Base-by-base conservation (phyloP, 2,888 invertebrate species). In the Pyrrhosoma nymphula region DNA sequence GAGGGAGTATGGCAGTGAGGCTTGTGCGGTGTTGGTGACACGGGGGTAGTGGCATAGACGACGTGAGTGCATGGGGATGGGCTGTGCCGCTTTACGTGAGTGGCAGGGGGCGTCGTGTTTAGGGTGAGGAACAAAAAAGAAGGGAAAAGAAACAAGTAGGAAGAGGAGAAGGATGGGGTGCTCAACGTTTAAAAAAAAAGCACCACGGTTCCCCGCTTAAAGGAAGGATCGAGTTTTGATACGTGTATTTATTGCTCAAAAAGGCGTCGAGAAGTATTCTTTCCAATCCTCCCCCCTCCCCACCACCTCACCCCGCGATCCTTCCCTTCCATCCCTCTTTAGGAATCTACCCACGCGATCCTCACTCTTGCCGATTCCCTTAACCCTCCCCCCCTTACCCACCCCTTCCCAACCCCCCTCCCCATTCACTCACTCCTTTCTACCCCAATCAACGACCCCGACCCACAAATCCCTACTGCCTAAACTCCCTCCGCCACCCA, bases 261-360 rank as follows among this genome's bases (percentile, higher is more conserved):
- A 47, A 63, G 93, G 60, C 91, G 91, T 91, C 60, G 63, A 93
- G n/a, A 18, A 56, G 93, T 47, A 55, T 93, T 63, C 63, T 93
- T 93, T 69, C n/a, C 69, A 12, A 12, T 69, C 6, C 60, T 2
- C 69, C 69, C n/a, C 69, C 3, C n/a, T n/a, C 4, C n/a, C 69
- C 69, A 4, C 30, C 69, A 4, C 14, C 14, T 35, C 82, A 18
- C 35, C 35, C n/a, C 12, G n/a, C 30, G 30, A 30, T 75, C 75
- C 20, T 30, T 12, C 75, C 23, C 23, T 18, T 23, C 23, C 63
- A 20, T 26, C 69, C 4, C 82, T 35, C 82, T 60, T 60, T 60
- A 60, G 82, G 69, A 26, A 69, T 8, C 82, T 35, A 35, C 82
- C 82, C 82, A 82, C 82, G 35, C 82, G 69, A 69, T 26, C 69